Evolutionary conservation across 2,888 invertebrate species (phyloP).

Genomic region (Drosophila trichaetosa): DNA sequence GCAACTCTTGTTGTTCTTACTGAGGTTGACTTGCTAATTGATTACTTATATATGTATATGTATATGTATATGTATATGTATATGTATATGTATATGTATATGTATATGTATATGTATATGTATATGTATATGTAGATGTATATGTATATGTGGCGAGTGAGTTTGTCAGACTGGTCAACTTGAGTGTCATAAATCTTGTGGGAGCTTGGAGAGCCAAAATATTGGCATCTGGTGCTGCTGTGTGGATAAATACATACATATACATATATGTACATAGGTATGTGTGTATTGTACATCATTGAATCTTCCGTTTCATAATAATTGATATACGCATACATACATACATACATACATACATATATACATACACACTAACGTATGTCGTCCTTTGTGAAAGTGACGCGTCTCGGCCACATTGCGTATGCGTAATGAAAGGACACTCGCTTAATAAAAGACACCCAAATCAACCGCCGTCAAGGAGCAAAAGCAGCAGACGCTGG

Average conservation of each 20-base stretch:
- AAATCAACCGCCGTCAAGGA: constrained; percentile 6
- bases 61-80: not conserved
- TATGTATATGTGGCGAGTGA: not conserved
- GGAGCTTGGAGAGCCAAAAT: not conserved
- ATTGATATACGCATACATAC: constrained; percentile 56
- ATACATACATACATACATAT: not conserved
- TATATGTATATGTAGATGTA: not conserved
- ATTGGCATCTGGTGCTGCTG: constrained; percentile 5
- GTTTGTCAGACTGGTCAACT: not conserved
- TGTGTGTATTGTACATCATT: constrained; percentile 54
- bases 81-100: not conserved
- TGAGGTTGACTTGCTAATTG: constrained; percentile 24
- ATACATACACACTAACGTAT: not conserved
- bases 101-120: not conserved
- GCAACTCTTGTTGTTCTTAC: not conserved
- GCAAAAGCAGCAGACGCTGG: constrained; percentile 23
- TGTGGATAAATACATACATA: not conserved
- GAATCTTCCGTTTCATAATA: constrained; percentile 82
- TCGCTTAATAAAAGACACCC: constrained; percentile 43
- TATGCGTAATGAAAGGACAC: constrained; percentile 59
- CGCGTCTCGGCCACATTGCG: constrained; percentile 40
- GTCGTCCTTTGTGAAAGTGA: constrained; percentile 6
- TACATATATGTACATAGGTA: not conserved
- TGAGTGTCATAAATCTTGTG: constrained; percentile 27
- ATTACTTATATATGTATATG: constrained; percentile 7